phyloP scores from a whole-genome alignment of 2,113 vertebrate species.

The Cyanoderma ruficeps region DNA sequence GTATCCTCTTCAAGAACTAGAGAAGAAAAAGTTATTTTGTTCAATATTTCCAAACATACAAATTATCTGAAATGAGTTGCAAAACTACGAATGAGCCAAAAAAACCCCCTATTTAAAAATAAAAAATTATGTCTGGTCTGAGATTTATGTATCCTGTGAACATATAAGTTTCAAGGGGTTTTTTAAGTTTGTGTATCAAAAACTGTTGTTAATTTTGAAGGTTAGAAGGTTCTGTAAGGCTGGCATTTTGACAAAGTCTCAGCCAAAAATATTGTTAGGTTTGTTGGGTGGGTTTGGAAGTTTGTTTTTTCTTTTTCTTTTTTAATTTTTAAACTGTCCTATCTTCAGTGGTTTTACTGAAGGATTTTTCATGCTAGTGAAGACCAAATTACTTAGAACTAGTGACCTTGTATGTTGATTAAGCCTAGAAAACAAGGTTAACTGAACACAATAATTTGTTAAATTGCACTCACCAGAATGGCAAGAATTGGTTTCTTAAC shows the following conservation, averaged over 20 bases:
- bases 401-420: neutral
- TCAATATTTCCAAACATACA: neutral
- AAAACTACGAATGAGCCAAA: neutral
- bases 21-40: neutral
- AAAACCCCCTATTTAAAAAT: neutral
- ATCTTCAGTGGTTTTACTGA: neutral
- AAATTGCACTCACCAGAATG: neutral
- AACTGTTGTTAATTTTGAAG: neutral
- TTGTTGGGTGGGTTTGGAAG: neutral
- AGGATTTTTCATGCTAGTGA: neutral
- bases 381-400: neutral
- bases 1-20: neutral
- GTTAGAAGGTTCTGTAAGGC: neutral
- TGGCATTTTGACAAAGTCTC: neutral
- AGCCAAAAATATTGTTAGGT: neutral
- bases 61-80: neutral
- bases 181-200: neutral
- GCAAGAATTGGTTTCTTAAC: neutral
- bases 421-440: neutral
- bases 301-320: neutral
- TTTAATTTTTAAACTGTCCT: neutral
- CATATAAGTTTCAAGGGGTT: fast-evolving
- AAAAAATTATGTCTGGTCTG: neutral
- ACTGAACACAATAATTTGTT: neutral
- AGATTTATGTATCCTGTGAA: neutral